Evolutionary conservation across 2,113 vertebrate genomes (phyloP).

Genomic region (Probosciger aterrimus): DNA sequence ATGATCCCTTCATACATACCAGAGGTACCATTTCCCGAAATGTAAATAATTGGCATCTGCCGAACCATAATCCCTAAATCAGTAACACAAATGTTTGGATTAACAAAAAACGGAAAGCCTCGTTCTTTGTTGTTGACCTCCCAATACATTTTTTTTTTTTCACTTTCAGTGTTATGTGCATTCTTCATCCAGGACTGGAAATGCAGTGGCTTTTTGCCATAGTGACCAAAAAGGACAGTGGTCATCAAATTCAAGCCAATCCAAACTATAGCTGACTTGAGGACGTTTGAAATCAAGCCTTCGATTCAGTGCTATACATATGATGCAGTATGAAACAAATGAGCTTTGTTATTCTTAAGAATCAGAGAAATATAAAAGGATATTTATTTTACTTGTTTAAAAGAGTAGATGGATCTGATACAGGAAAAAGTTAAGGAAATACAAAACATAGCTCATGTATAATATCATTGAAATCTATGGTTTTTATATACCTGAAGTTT

Average conservation of each 20-base stretch:
- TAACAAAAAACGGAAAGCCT: constrained; percentile 3
- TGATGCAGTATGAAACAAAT: background rate
- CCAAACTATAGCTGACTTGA: background rate
- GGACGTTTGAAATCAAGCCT: background rate
- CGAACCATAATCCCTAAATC: constrained; percentile 41
- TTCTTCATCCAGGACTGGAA: constrained; percentile 2
- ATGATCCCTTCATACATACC: constrained; percentile 29
- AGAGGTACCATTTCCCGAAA: constrained; percentile 35
- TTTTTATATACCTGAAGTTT: background rate
- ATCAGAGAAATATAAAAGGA: background rate
- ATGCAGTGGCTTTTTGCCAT: background rate
- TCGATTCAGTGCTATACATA: background rate
- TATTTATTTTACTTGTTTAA: background rate
- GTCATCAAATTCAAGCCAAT: background rate
- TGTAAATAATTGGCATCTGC: constrained; percentile 33
- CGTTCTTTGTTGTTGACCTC: constrained; percentile 11
- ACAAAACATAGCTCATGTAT: background rate
- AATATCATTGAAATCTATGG: background rate
- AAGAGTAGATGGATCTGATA: background rate
- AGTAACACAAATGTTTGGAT: constrained; percentile 57
- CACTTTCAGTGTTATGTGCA: background rate
- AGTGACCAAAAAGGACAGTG: background rate
- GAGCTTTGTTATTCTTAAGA: background rate
- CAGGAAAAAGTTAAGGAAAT: background rate
- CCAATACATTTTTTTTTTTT: background rate